Percentiles rank a stretch among this genome's conserved stretches.
Evolutionary conservation across 2,113 vertebrate genomes (phyloP).

Genomic region (Chaetodon auriga): DNA sequence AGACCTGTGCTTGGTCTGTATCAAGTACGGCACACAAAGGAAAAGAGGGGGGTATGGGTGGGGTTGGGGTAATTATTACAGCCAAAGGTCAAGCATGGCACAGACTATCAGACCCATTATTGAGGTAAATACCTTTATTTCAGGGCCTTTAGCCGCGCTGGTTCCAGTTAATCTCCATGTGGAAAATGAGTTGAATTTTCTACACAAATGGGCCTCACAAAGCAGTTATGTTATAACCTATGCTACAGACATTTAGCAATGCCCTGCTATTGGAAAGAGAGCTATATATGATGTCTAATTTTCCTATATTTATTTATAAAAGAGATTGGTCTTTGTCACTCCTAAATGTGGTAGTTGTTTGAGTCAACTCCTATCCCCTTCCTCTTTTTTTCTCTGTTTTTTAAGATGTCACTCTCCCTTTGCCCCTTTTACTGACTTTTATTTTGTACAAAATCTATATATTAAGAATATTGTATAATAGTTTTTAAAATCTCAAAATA

Average conservation of each 20-base stretch:
- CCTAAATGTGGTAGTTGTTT: conserved; percentile 80
- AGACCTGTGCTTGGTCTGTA: conserved; percentile 56
- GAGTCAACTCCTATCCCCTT: conserved; percentile 64
- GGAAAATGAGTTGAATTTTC: conserved; percentile 67
- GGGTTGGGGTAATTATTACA: conserved; percentile 64
- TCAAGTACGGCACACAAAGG: conserved; percentile 58
- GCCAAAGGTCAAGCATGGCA: conserved; percentile 80
- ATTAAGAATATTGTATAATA: conserved; percentile 89
- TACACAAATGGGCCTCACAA: conserved; percentile 61
- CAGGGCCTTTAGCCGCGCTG: conserved; percentile 71
- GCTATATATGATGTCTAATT: conserved; percentile 84
- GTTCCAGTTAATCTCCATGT: conserved; percentile 68
- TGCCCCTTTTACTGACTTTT: conserved; percentile 82
- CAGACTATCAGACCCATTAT: conserved; percentile 81
- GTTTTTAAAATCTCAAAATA: conserved; percentile 85
- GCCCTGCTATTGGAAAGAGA: conserved; percentile 79
- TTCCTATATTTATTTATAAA: conserved; percentile 84
- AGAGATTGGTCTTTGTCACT: conserved; percentile 80
- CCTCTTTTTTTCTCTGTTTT: conserved; percentile 71
- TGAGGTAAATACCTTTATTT: conserved; percentile 79
- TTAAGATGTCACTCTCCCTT: conserved; percentile 76
- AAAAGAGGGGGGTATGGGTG: conserved; percentile 8
- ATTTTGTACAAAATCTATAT: conserved; percentile 89
- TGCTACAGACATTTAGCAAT: conserved; percentile 69
- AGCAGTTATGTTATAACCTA: conserved; percentile 61